A percentile compares a stretch with the other conserved stretches of the same genome.
phyloP scores from a whole-genome alignment of 2,888 invertebrate species.

The Chrysodeixis includens region DNA sequence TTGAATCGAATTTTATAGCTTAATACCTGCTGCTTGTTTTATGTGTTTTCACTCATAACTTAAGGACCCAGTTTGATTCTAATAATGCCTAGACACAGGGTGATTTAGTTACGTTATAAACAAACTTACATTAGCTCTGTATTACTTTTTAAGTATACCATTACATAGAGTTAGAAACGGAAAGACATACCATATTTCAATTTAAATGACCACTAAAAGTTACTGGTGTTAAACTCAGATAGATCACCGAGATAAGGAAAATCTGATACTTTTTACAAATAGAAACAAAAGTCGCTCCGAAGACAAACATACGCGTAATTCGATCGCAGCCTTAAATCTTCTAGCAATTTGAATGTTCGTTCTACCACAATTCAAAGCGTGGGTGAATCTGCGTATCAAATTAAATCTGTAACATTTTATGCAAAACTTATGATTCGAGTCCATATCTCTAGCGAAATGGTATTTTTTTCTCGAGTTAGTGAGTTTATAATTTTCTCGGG shows the following conservation, averaged over 20 bases:
- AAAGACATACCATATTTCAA: slow-evolving; percentile 20
- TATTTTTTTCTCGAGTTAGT: slow-evolving; percentile 41
- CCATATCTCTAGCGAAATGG: slow-evolving; percentile 30
- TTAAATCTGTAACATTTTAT: slow-evolving; percentile 53
- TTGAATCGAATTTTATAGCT: slow-evolving; percentile 70
- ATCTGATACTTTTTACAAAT: slow-evolving; percentile 48
- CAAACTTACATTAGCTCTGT: slow-evolving; percentile 7
- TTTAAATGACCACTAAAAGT: slow-evolving; percentile 47
- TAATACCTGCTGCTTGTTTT: slow-evolving; percentile 67
- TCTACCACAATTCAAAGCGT: slow-evolving; percentile 37
- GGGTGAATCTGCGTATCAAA: slow-evolving; percentile 52
- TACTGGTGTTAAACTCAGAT: slow-evolving; percentile 43
- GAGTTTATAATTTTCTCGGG: slow-evolving; percentile 51
- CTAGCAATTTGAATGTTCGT: slow-evolving; percentile 38
- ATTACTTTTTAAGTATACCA: neutral
- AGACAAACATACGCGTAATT: slow-evolving; percentile 53
- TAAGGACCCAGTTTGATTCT: slow-evolving; percentile 46
- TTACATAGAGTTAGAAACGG: neutral
- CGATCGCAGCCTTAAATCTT: slow-evolving; percentile 49
- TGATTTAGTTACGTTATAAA: slow-evolving; percentile 5
- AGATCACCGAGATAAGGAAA: slow-evolving; percentile 45
- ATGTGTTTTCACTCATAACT: slow-evolving; percentile 58
- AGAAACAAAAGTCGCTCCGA: slow-evolving; percentile 43
- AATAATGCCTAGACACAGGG: slow-evolving; percentile 32
- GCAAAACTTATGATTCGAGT: slow-evolving; percentile 55